Evolutionary conservation across 1,140 invertebrate species (phyloP).

Genomic region (Carposina sasakii): DNA sequence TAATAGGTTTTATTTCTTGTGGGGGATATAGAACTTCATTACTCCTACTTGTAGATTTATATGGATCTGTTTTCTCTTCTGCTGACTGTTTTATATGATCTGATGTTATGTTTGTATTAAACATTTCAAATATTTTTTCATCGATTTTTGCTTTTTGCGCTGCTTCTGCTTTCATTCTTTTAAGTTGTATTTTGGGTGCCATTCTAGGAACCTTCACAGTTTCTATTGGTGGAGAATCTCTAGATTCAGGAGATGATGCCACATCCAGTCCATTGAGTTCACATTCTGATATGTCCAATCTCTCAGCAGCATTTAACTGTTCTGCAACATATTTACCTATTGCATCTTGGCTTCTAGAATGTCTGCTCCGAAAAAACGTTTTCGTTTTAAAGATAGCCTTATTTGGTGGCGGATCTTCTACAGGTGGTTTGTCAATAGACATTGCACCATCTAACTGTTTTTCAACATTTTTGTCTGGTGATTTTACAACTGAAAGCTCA

Average conservation of each 20-base stretch:
- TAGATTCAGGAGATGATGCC: slow-evolving; percentile 41
- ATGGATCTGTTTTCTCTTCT: too few relatives aligned
- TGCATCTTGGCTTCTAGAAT: slow-evolving; percentile 71
- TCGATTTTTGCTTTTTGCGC: slow-evolving; percentile 45
- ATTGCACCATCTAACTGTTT: slow-evolving; percentile 44
- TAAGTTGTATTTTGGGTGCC: slow-evolving; percentile 69
- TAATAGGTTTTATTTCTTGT: slow-evolving; percentile 36
- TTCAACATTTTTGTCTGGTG: slow-evolving; percentile 60
- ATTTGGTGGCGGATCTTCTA: slow-evolving; percentile 43
- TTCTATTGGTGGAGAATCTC: slow-evolving; percentile 52
- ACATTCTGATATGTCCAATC: slow-evolving; percentile 49
- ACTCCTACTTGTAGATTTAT: neutral
- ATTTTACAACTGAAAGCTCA: slow-evolving; percentile 60
- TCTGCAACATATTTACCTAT: slow-evolving; percentile 71
- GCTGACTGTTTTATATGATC: too few relatives aligned
- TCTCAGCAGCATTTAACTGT: slow-evolving; percentile 59
- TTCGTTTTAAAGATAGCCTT: slow-evolving; percentile 71
- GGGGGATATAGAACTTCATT: slow-evolving; percentile 23
- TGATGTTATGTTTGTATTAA: slow-evolving; percentile 4
- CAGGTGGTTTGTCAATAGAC: slow-evolving; percentile 27
- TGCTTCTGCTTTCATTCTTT: slow-evolving; percentile 67
- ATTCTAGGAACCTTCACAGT: slow-evolving; percentile 56
- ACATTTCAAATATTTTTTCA: slow-evolving; percentile 40
- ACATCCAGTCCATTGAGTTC: slow-evolving; percentile 54
- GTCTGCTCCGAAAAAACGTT: slow-evolving; percentile 72